Evolutionary conservation across 2,888 invertebrate genomes (phyloP), one percentile per base, ranked within the genome.

Genomic region (Rhopalosiphum nymphaeae): DNA sequence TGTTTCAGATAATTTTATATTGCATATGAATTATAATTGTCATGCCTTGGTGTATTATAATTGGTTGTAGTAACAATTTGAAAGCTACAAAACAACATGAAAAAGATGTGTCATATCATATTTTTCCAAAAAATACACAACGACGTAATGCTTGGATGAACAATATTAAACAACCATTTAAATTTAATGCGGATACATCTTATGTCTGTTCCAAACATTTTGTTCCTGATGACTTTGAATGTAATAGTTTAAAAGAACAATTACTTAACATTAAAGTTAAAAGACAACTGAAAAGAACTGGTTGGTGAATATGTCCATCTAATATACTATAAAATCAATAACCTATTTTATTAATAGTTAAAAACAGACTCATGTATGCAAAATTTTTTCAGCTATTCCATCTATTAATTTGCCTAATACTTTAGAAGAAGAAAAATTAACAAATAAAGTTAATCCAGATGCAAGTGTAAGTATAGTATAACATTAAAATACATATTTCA

Each of bases 281-380:
- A 61, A 94, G 53, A 67, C 94, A 94, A 94, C 94, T 94, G n/a
- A 94, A 94, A 67, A 94, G 91, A 94, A 94, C 86, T 67, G 94
- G 94, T 94, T 67, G 91, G 94, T 94, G n/a, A 94, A 90, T 90
- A 90, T 78, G 21, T 78, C 11, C 4, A n/a, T n/a, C n/a, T 13
- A 21, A 67, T 56, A 36, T 29, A 56, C 36, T 57, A 26, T 25
- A 57, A 89, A 56, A 11, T 2, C 26, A 56, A 91, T 84, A n/a
- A 49, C 26, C 49, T 49, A 29, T 53, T 53, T 78, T n/a, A 42
- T 57, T 44, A n/a, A 25, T 36, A 36, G 2, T 44, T n/a, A 61
- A 57, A 46, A 92, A 46, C 21, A 53, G 44, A 92, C 44, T 56
- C 78, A 93, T n/a, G 25, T n/a, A 2, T 44, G 7, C 16, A n/a